Conservation (phyloP, 2,797 vertebrate species). For the Semotilus atromaculatus region DNA sequence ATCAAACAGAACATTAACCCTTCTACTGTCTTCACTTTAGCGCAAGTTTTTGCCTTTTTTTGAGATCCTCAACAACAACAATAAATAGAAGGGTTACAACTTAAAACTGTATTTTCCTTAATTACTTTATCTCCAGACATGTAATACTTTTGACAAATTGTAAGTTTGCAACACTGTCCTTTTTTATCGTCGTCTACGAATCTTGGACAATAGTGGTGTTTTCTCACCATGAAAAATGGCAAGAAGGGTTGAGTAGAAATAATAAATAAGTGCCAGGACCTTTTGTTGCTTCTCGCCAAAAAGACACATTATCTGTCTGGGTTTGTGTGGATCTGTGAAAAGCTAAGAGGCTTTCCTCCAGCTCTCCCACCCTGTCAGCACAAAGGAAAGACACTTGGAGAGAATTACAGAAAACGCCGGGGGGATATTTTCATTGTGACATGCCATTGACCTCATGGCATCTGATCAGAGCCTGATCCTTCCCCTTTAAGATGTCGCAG, state of each 20-base stretch:
- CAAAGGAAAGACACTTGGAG: slow-evolving; percentile 20
- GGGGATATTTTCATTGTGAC: slow-evolving; percentile 28
- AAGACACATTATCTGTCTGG: slow-evolving; percentile 52
- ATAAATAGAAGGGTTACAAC: not conserved
- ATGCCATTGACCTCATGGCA: slow-evolving; percentile 14
- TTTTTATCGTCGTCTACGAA: slow-evolving; percentile 6
- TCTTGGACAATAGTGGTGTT: not conserved
- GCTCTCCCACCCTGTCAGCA: slow-evolving; percentile 7
- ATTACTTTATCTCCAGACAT: not conserved
- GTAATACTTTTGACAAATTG: not conserved
- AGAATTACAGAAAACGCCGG: slow-evolving; percentile 34
- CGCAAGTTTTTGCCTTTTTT: not conserved
- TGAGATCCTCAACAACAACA: not conserved
- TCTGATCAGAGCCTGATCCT: slow-evolving; percentile 29
- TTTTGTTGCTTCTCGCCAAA: slow-evolving; percentile 39
- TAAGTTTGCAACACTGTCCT: not conserved
- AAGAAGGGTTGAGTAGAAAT: slow-evolving; percentile 30
- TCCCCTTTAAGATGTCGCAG: slow-evolving; percentile 20
- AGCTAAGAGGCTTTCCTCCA: slow-evolving; percentile 49
- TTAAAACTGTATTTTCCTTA: not conserved
- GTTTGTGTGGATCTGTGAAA: slow-evolving; percentile 48
- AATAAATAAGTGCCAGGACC: slow-evolving; percentile 53
- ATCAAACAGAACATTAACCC: not conserved
- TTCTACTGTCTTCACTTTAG: not conserved
- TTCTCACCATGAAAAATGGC: not conserved